Evolutionary conservation across 2,113 vertebrate genomes (phyloP), one percentile per base, ranked within the genome.

Genomic region (Athene noctua): DNA sequence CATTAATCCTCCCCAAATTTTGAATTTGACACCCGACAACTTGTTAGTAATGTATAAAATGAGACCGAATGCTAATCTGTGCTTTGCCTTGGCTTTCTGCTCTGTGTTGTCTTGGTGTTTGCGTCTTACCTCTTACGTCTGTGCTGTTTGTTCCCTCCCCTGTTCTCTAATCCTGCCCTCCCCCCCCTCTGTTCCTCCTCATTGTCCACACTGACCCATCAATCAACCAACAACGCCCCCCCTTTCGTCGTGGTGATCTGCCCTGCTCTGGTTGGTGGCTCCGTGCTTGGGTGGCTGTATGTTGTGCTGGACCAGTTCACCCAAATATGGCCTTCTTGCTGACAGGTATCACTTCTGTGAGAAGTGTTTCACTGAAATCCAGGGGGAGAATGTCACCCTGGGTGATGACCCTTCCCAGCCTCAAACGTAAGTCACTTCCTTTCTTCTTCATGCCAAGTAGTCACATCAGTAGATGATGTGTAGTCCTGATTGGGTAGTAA

Each of bases 341-440:
- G 98, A 93, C 98, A 99, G 99, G 98, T 99, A 99, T 98, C 99
- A 99, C 98, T 99, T 99, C 98, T 99, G 99, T 98, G 99, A 99
- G 98, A 99, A 99, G 98, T 99, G 99, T 98, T 99, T 99, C 98
- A 99, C 99, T 98, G 99, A 99, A 98, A 99, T 99, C 98, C 99
- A 99, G 98, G 99, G 99, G 93, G 99, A 99, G 96, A 99, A 99
- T 96, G 99, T 99, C 97, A 99, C 99, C 78, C 98, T 99, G 97
- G 99, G 99, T 96, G 99, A 99, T 71, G 99, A 99, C 98, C 99
- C 99, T 96, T 98, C 99, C 95, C 99, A 99, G 97, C 99, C 99
- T 62, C 99, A 99, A 97, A 99, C 99, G 99, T 99, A 98, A 99
- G 99, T 99, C 52, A 2, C 82, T 67, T 34, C 40, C n/a, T 36